Evolutionary conservation across 2,113 vertebrate genomes (phyloP), one percentile per base, ranked within the genome.

Genomic region (Anolis carolinensis): DNA sequence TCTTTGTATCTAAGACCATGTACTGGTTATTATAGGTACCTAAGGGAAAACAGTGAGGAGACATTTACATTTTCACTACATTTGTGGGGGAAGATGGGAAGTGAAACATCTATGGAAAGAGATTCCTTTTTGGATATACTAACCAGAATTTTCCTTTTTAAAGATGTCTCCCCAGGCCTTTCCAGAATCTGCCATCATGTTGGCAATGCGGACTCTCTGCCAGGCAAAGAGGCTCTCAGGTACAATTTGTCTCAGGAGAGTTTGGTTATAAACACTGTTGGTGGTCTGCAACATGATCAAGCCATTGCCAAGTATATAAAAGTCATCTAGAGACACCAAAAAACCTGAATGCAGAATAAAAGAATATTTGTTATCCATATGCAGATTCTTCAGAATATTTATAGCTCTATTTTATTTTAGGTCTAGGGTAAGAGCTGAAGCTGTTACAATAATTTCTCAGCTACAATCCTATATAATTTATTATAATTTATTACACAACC

Each of bases 1-100:
- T 97, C 93, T 97, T 98, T 90, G 96, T 90, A 93, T 99, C 98
- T 95, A 99, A 71, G 71, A 99, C 93, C 98, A 98, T 98, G 94
- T 98, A 98, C 88, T 98, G 98, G 87, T 98, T 99, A 93, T 98
- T 99, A 89, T 98, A 99, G 3, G 98, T 98, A 0, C 98, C 98
- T 99, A 48, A 77, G 44, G 65, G 72, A 44, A 44, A 44, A 1
- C 32, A 86, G 2, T 79, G 85, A 86, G 79, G 44, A 62, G 65
- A 16, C 21, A 20, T 55, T 76, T 86, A 83, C 27, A 16, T 16
- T 16, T 70, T 62, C 2, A 34, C 0, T 34, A 23, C 50, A 85
- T 63, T 32, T 30, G 7, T 9, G 7, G 50, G 75, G 8, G 25
- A 23, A 34, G 25, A n/a, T 21, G 44, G 25, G 25, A 30, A 65